phyloP scores from a whole-genome alignment of 2,797 vertebrate genomes.

The Mus spretus region DNA sequence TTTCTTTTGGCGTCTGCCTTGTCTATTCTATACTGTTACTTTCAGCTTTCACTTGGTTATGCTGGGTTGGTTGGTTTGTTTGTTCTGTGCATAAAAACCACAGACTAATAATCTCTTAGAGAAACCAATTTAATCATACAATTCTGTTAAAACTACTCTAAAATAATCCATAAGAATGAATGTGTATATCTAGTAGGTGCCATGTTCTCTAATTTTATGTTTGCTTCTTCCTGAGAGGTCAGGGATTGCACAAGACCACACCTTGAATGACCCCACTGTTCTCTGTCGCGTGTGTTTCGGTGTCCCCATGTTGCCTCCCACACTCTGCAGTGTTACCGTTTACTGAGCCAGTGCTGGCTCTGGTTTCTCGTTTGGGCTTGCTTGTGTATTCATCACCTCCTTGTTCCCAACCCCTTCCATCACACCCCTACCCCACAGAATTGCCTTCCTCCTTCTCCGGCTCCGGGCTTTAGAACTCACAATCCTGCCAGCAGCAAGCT shows the following conservation, averaged over 20 bases:
- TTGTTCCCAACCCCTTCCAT: neutral
- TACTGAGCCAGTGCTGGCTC: neutral
- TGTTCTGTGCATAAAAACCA: neutral
- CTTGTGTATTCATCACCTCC: neutral
- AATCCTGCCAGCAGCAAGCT: neutral
- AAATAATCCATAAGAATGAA: conserved; percentile 21
- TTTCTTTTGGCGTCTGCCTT: conserved; percentile 13
- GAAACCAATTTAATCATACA: neutral
- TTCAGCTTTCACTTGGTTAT: neutral
- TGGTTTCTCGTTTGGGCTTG: neutral
- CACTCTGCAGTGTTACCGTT: neutral
- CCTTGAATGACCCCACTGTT: neutral
- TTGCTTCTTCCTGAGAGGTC: neutral
- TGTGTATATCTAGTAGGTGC: conserved; percentile 1
- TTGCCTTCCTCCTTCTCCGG: neutral
- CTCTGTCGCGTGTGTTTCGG: neutral
- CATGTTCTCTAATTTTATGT: conserved; percentile 26
- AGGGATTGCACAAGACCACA: neutral
- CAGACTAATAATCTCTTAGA: conserved; percentile 27
- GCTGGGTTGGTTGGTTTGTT: neutral
- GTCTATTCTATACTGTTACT: conserved; percentile 18
- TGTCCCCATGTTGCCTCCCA: neutral
- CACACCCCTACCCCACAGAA: neutral
- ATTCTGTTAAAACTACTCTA: neutral
- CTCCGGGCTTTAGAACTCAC: neutral